Evolutionary conservation across 2,113 vertebrate genomes (phyloP).

Genomic region (Perca flavescens): DNA sequence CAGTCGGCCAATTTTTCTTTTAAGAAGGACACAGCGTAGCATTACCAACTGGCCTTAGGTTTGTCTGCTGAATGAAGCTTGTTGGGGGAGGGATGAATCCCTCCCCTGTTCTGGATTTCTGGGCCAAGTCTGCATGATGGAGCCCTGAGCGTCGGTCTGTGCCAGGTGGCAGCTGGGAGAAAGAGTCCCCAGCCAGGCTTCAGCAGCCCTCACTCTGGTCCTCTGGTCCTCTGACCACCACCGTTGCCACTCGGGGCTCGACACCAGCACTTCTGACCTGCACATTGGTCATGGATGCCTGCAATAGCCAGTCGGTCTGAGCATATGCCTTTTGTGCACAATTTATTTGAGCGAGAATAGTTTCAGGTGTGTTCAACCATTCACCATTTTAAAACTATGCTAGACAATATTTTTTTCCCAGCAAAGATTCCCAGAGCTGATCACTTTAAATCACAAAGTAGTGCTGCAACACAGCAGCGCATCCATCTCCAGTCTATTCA

Average conservation of each 20-base stretch:
- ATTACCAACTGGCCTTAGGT: constrained; percentile 74
- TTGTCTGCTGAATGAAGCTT: constrained; percentile 78
- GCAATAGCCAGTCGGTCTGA: constrained; percentile 8
- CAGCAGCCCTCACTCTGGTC: constrained; percentile 63
- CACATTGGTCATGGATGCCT: constrained; percentile 44
- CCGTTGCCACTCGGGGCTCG: constrained; percentile 60
- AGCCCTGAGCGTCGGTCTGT: constrained; percentile 71
- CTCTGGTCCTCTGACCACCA: constrained; percentile 72
- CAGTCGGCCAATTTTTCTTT: constrained; percentile 52
- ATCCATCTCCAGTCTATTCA: constrained; percentile 43
- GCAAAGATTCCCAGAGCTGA: not conserved
- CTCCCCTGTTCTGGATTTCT: constrained; percentile 80
- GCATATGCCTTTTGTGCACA: constrained; percentile 7
- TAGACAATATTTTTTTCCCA: not conserved
- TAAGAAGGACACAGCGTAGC: constrained; percentile 57
- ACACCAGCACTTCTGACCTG: constrained; percentile 67
- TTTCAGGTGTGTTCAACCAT: not conserved
- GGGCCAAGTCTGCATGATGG: constrained; percentile 77
- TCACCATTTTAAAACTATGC: not conserved
- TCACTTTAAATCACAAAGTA: constrained; percentile 16
- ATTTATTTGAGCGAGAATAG: constrained; percentile 1
- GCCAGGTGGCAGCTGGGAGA: constrained; percentile 87
- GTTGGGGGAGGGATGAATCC: constrained; percentile 83
- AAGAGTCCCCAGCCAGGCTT: constrained; percentile 78
- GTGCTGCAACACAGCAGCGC: not conserved